Percentiles rank a stretch among this genome's conserved stretches.
phyloP scores from a whole-genome alignment of 2,797 vertebrate genomes.

The Manis javanica region DNA sequence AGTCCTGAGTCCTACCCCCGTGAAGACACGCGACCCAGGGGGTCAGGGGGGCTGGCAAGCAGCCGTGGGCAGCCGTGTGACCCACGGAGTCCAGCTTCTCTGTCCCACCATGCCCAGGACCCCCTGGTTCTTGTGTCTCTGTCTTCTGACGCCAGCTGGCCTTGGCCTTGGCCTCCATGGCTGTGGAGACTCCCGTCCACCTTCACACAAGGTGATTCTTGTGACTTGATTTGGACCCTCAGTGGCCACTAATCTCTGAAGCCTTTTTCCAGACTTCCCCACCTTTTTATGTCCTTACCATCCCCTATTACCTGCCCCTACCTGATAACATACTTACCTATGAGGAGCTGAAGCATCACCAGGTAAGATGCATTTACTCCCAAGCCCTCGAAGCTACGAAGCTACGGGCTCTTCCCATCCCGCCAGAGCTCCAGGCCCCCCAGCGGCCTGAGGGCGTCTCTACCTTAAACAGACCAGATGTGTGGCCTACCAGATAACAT shows the following conservation, averaged over 20 bases:
- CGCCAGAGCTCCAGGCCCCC: accelerated
- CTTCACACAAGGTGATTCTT: not conserved
- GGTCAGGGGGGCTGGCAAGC: not conserved
- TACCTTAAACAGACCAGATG: not conserved
- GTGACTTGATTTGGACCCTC: not conserved
- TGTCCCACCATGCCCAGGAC: not conserved
- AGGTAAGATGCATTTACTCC: not conserved
- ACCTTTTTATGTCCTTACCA: not conserved
- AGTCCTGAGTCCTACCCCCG: accelerated
- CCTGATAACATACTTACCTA: not conserved
- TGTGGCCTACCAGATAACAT: not conserved
- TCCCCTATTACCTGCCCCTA: not conserved
- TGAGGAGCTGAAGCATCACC: not conserved
- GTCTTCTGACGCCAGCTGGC: not conserved
- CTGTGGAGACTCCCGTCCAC: not conserved
- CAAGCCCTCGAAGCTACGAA: not conserved
- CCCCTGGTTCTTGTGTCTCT: not conserved
- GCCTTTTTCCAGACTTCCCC: not conserved
- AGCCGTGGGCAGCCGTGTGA: not conserved
- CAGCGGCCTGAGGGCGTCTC: not conserved
- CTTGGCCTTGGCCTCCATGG: not conserved
- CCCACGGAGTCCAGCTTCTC: not conserved
- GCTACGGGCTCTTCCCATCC: too few relatives aligned
- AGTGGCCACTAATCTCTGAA: not conserved
- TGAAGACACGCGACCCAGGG: not conserved